Conservation (phyloP, 2,888 invertebrate genomes). For the Dicyrtoma fusca region DNA sequence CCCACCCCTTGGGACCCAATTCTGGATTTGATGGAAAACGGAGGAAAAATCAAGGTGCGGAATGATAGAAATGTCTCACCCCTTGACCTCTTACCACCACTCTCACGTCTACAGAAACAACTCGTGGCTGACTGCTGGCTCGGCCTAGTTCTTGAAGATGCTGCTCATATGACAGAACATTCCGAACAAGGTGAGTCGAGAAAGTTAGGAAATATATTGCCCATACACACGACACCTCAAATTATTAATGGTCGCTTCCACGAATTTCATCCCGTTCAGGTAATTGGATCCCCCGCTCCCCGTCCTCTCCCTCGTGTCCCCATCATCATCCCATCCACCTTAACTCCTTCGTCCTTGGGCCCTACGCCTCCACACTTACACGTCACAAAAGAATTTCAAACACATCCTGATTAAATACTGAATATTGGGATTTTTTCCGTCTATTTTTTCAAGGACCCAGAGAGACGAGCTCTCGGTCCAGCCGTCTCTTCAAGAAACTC, state of each 20-base stretch:
- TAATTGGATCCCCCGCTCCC: background rate
- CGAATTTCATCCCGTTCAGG: background rate
- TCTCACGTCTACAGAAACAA: conserved; percentile 59
- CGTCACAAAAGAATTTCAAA: no score
- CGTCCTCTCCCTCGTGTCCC: background rate
- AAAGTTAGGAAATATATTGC: background rate
- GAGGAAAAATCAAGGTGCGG: conserved; percentile 61
- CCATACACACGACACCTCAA: background rate
- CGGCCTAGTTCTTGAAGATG: conserved; percentile 56
- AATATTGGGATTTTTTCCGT: no score
- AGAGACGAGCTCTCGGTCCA: conserved; percentile 54
- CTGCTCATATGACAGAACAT: conserved; percentile 55
- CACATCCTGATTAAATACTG: background rate
- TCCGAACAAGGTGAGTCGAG: conserved; percentile 52
- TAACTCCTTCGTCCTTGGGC: background rate
- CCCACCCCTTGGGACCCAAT: conserved; percentile 64
- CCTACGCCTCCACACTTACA: background rate
- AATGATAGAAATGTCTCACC: conserved; percentile 64
- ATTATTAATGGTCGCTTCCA: conserved; percentile 8
- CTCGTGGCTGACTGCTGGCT: conserved; percentile 61
- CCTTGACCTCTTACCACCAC: conserved; percentile 62
- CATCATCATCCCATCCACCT: background rate
- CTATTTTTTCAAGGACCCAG: conserved; percentile 42
- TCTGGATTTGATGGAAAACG: conserved; percentile 63
- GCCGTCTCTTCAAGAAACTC: conserved; percentile 56